A percentile compares a stretch with the other conserved stretches of the same genome.
Evolutionary conservation across 2,888 invertebrate genomes (phyloP).

Genomic region (Brachyptera putata): DNA sequence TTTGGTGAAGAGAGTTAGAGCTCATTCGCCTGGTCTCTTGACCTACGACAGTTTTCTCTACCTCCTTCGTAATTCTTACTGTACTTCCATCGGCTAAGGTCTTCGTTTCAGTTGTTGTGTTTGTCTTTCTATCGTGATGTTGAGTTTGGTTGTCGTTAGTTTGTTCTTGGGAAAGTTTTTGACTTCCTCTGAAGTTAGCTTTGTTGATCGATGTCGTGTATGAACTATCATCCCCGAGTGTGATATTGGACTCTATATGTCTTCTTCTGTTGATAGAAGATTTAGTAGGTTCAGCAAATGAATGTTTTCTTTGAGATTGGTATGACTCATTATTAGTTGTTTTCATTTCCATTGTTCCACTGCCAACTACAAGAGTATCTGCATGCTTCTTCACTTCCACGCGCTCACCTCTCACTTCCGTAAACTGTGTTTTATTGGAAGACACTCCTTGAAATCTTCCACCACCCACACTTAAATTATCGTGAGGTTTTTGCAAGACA

Average conservation of each 20-base stretch:
- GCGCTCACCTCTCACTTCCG: conserved; percentile 46
- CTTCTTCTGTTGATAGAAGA: conserved; percentile 52
- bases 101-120: conserved; percentile 41
- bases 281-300: conserved; percentile 43
- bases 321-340: conserved; percentile 53
- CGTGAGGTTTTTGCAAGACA: conserved; percentile 33
- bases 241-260: conserved; percentile 64
- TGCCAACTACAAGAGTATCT: conserved; percentile 50
- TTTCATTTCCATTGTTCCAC: conserved; percentile 51
- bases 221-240: conserved; percentile 55
- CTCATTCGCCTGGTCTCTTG: conserved; percentile 29
- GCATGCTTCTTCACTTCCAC: conserved; percentile 49
- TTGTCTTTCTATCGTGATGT: conserved; percentile 27
- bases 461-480: conserved; percentile 56
- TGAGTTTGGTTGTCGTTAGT: conserved; percentile 40
- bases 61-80: conserved; percentile 32
- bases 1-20: background rate
- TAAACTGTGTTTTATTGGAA: conserved; percentile 40
- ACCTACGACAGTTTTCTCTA: conserved; percentile 22
- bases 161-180: background rate
- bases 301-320: conserved; percentile 52
- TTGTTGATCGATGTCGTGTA: conserved; percentile 47
- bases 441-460: conserved; percentile 41
- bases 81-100: conserved; percentile 51
- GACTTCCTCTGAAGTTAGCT: conserved; percentile 46